Base-by-base conservation (phyloP, 2,113 vertebrate species). In the Pomatorhinus ruficollis region DNA sequence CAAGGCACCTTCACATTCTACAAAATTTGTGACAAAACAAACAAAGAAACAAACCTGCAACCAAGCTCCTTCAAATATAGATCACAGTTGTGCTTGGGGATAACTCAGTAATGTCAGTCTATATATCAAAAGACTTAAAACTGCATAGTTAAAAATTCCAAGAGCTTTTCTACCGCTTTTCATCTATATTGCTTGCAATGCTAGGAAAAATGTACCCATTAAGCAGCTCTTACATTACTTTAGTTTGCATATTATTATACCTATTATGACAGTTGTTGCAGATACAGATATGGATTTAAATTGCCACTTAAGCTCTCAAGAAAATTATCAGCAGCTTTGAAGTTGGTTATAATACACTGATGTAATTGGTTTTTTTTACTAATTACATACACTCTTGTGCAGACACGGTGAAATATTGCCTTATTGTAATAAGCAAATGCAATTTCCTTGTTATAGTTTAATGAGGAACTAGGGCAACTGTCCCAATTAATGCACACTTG, bases 111-210 rank as follows among this genome's bases (percentile, higher is more conserved):
- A 64, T 70, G 2, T 7, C 18, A 54, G 4, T 28, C 7, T 65
- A 11, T 8, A 9, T 14, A 50, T 31, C 5, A 47, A 52, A 85
- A 28, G 3, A 8, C 23, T 69, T n/a, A 31, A 23, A 90, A 86
- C 2, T 57, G 11, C 3, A 4, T 7, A 31, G 14, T 11, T 70
- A 30, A 77, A 68, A 72, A n/a, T 22, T 14, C 1, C 0, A 65
- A 57, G 42, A 21, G 3, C 1, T 60, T 86, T 53, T 53, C 13
- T 57, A 42, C 2, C 6, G 2, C 8, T 69, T 85, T 83, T 53
- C 11, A 42, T 11, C 5, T 75, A 9, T 37, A 19, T 4, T 71
- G 3, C 17, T 53, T 76, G 11, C 13, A 42, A 19, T 35, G 4
- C 27, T 63, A 39, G 15, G 11, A 59, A 72, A 57, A 77, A 53